Conservation (phyloP, 2,888 invertebrate species). For the Leptopilina myrica region DNA sequence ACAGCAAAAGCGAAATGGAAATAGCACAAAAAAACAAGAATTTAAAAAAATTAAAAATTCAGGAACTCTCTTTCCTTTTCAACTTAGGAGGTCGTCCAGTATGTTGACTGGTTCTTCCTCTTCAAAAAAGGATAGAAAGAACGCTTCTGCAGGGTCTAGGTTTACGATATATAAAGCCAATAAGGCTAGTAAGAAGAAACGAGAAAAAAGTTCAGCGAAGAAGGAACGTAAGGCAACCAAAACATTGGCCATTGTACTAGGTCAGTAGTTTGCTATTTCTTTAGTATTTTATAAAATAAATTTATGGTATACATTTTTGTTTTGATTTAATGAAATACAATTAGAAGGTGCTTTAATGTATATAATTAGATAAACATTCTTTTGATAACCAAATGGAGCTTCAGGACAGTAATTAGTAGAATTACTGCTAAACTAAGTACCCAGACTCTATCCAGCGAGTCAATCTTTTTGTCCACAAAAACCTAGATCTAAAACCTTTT, state of each 20-base stretch:
- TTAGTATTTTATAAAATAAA: background rate
- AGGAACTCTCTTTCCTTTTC: constrained; percentile 70
- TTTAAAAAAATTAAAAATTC: constrained; percentile 70
- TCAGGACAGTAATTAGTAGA: no score
- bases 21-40: constrained; percentile 68
- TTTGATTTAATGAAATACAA: no score
- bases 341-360: no score
- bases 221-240: constrained; percentile 99
- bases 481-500: no score
- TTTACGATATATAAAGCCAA: constrained; percentile 96
- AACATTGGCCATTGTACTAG: constrained; percentile 98
- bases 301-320: no score
- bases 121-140: constrained; percentile 85
- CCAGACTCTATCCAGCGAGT: no score
- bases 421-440: no score
- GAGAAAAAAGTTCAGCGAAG: constrained; percentile 94
- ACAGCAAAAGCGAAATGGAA: constrained; percentile 70
- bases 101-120: constrained; percentile 76
- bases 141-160: constrained; percentile 83
- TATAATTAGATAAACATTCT: no score
- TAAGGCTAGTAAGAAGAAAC: constrained; percentile 95
- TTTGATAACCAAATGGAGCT: no score
- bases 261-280: constrained; percentile 79
- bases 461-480: no score
- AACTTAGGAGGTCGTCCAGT: constrained; percentile 68